Evolutionary conservation across 1,140 invertebrate genomes (phyloP), one percentile per base, ranked within the genome.

Genomic region (Penaeus chinensis): DNA sequence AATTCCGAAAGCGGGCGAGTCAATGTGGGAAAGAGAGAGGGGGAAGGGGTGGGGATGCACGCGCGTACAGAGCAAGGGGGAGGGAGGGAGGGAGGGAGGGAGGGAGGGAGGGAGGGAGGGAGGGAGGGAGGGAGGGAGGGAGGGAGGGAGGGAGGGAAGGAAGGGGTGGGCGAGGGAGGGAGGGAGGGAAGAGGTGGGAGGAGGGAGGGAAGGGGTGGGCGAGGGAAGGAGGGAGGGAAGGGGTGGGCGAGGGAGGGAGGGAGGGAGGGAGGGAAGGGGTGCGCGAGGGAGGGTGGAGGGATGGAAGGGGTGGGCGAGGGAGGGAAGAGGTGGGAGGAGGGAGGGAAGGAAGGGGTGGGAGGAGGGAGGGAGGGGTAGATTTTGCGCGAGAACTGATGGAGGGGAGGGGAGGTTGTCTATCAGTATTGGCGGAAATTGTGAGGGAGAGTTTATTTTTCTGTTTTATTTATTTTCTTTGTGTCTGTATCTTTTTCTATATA

Each of bases 1-100:
- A 83, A 74, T 83, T 60, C 24, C 42, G 16, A 16, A 83, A 71
- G 19, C 66, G n/a, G 24, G 63, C 16, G 32, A 69, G 37, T 82
- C 63, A n/a, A 32, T 61, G 47, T 19, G 60, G 78, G 79, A 82
- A 32, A 47, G 32, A 47, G 32, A 47, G 32, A 60, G 60, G 24
- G 54, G 60, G 47, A 63, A 5, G 61, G 79, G 61, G 54, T 11
- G 79, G 62, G 24, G 32, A 63, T 27, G 60, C 20, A 20, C 2
- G 47, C 27, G 79, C 20, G 65, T 20, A 63, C 20, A 37, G 63
- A 80, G 47, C 24, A 63, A 81, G 79, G 24, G 62, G 47, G 80
- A 37, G 22, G 63, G 32, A 37, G 66, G 61, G 47, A 22, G 24
- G 32, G 37, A 13, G 18, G 61, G 63, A 62, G 61, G 61, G 63